Evolutionary conservation across 2,888 invertebrate genomes (phyloP).

Genomic region (Papilio demoleus): DNA sequence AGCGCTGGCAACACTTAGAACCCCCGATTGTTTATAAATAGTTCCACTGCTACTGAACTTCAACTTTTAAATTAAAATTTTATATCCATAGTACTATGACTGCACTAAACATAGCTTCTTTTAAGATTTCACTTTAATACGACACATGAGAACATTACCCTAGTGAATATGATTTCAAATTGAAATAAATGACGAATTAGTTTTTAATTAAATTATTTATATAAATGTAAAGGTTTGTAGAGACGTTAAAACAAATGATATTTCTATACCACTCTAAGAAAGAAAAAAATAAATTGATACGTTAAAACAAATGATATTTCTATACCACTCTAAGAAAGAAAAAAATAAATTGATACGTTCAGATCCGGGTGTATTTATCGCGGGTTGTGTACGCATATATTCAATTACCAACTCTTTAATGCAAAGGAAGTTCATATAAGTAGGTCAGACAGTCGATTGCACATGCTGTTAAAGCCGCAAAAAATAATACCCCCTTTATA

Average conservation of each 20-base stretch:
- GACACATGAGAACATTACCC: too few species aligned
- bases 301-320: neutral
- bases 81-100: neutral
- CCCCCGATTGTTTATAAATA: slow-evolving; percentile 39
- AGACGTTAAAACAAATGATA: neutral
- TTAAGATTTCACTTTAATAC: neutral
- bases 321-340: neutral
- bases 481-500: slow-evolving; percentile 72
- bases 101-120: neutral
- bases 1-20: slow-evolving; percentile 49
- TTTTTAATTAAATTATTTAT: too few species aligned
- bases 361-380: slow-evolving; percentile 55
- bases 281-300: too few species aligned
- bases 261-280: neutral
- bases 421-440: slow-evolving; percentile 81
- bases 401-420: slow-evolving; percentile 74
- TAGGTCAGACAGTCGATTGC: slow-evolving; percentile 79
- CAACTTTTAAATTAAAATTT: neutral
- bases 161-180: too few species aligned
- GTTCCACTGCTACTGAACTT: slow-evolving; percentile 26
- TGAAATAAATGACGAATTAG: too few species aligned
- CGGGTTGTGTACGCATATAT: slow-evolving; percentile 70
- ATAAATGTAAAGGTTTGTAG: too few species aligned
- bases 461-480: slow-evolving; percentile 81
- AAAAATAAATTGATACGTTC: slow-evolving; percentile 9